Evolutionary conservation across 2,113 vertebrate species (phyloP).

Genomic region (Nycticorax nycticorax): DNA sequence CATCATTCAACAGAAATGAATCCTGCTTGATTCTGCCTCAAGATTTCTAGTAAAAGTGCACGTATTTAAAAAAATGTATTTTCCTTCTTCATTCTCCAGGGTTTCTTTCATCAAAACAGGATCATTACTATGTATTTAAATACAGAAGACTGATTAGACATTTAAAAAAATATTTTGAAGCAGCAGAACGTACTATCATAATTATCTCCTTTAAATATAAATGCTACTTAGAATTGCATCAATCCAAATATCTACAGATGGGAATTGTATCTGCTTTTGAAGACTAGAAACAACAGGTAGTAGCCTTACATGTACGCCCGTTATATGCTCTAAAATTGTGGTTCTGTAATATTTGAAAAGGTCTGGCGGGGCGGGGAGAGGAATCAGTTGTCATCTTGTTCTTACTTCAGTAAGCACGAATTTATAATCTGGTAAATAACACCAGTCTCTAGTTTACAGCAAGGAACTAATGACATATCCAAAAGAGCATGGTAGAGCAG

Average conservation of each 20-base stretch:
- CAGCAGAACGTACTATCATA: neutral
- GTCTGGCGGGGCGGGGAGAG: neutral
- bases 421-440: neutral
- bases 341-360: neutral
- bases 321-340: neutral
- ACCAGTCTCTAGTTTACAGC: neutral
- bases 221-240: neutral
- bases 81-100: neutral
- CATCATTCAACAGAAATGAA: neutral
- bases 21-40: neutral
- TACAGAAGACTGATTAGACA: neutral
- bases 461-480: neutral
- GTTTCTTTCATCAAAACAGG: neutral
- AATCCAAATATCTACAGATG: neutral
- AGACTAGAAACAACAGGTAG: neutral
- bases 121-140: neutral
- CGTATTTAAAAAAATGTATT: neutral
- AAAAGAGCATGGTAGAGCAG: neutral
- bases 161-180: neutral
- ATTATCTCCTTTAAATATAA: neutral
- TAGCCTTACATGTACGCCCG: neutral
- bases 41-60: neutral
- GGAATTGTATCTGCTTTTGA: neutral
- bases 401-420: neutral
- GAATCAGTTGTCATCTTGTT: neutral